Base-by-base conservation (phyloP, 2,113 vertebrate species). In the Nansenia antarctica region DNA sequence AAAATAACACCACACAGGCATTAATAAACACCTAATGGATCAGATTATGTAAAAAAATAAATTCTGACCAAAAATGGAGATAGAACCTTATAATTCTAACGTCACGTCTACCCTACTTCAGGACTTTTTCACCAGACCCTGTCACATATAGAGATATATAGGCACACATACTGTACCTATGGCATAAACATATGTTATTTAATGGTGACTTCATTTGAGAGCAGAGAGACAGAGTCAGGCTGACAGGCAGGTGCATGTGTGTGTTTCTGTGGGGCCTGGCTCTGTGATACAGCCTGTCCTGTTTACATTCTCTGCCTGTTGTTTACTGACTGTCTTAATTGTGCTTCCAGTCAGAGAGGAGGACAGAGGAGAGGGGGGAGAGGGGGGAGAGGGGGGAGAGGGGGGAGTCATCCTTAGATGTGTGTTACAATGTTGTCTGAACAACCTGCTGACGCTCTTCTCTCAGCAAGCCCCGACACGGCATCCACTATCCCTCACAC, bases 271-370 rank as follows among this genome's bases (percentile, higher is more conserved):
- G 2, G 12, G 42, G 8, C 27, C 11, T 20, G 45, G 0, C n/a
- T 24, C 69, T 67, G 61, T 49, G 31, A 71, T 55, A 69, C 2
- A 37, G 26, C 32, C 7, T 29, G 57, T 64, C 60, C 55, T n/a
- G 2, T 73, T 71, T 73, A 64, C 55, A 57, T 70, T 63, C 59
- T 15, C n/a, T 49, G 66, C 7, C 30, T 69, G 34, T 65, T 73
- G 67, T 70, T 73, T 81, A 73, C 73, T 81, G 69, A 72, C 49
- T 55, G 27, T 0, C 55, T 60, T 72, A 77, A 58, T 70, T 52
- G 60, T 20, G 58, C 72, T 66, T 76, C 32, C 52, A 71, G 54
- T 73, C 37, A 68, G 72, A 66, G 69, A 63, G 68, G n/a, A n/a
- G n/a, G n/a, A n/a, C 49, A 42, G 34, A 39, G 34, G 32, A 7